A percentile compares a stretch with the other conserved stretches of the same genome.
These are phyloP conservation scores for Hydroisotoma schaefferi DNA, from an alignment of 2,888 invertebrate genomes.

Conservation along the genomic window DNA sequence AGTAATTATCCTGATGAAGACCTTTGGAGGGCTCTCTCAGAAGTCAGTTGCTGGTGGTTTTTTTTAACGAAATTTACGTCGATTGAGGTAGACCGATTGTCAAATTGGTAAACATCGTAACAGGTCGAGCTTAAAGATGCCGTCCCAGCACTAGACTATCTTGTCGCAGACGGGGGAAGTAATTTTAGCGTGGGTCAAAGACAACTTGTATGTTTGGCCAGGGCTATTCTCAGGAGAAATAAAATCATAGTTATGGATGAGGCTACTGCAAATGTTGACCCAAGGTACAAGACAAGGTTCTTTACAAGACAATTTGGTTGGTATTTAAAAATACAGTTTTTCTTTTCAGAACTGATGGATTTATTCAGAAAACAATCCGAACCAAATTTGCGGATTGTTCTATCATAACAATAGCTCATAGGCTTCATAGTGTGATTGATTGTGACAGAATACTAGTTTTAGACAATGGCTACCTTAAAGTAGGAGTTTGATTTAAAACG, in stretches of 20 bases:
- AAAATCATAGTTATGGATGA: constrained; percentile 31
- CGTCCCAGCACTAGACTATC: constrained; percentile 64
- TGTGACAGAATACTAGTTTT: constrained; percentile 36
- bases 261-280: constrained; percentile 35
- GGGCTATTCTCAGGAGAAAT: constrained; percentile 31
- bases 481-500: not conserved
- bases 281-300: constrained; percentile 12
- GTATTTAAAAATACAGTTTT: not conserved
- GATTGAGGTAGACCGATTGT: not conserved
- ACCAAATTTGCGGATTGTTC: constrained; percentile 31
- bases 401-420: constrained; percentile 34
- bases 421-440: constrained; percentile 36
- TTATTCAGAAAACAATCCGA: constrained; percentile 34
- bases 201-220: constrained; percentile 34
- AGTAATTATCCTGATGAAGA: constrained; percentile 72
- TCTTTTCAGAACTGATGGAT: constrained; percentile 24
- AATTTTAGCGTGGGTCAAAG: constrained; percentile 61
- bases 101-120: not conserved
- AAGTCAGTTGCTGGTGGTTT: constrained; percentile 55
- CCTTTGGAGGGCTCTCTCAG: constrained; percentile 79
- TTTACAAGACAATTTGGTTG: not conserved
- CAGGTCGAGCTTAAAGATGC: constrained; percentile 73
- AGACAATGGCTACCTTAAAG: constrained; percentile 28
- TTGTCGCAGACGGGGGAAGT: constrained; percentile 70
- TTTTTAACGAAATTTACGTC: not conserved